A percentile compares a stretch with the other conserved stretches of the same genome.
These are phyloP conservation scores for Psilanteris sp. DNA, from an alignment of 1,140 invertebrate species.

Conservation along the genomic window DNA sequence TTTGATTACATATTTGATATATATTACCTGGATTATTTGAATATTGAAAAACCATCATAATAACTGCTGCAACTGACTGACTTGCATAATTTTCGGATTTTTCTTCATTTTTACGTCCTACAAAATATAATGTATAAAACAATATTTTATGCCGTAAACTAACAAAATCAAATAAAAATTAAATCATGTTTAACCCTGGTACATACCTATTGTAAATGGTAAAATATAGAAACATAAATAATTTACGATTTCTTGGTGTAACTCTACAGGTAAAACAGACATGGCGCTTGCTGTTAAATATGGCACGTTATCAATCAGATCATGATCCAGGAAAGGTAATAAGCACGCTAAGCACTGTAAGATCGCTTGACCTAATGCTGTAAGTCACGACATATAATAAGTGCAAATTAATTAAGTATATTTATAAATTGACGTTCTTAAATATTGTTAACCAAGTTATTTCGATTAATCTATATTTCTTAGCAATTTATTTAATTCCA, in stretches of 20 bases:
- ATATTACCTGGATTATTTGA: constrained; percentile 90
- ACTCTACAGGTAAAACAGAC: constrained; percentile 91
- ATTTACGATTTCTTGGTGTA: constrained; percentile 97
- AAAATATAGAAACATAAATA: constrained; percentile 97
- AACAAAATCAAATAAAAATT: too few relatives aligned
- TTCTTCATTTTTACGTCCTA: constrained; percentile 85
- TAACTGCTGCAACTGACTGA: constrained; percentile 95
- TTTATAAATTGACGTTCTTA: too few relatives aligned
- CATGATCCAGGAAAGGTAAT: constrained; percentile 97
- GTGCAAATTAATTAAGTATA: constrained; percentile 23
- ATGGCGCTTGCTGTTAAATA: constrained; percentile 96
- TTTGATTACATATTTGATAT: not conserved
- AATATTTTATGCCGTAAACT: too few relatives aligned
- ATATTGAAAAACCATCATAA: constrained; percentile 99
- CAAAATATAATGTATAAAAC: constrained; percentile 23
- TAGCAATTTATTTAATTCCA: too few relatives aligned
- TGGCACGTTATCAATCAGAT: constrained; percentile 96
- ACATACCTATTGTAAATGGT: constrained; percentile 96
- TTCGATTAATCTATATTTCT: too few relatives aligned
- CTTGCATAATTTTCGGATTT: constrained; percentile 91
- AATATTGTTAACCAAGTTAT: too few relatives aligned
- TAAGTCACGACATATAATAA: constrained; percentile 69
- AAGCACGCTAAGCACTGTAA: constrained; percentile 94
- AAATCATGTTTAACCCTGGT: too few relatives aligned
- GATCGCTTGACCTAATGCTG: constrained; percentile 94